phyloP scores from a whole-genome alignment of 2,113 vertebrate genomes.

The Pituophis catenifer region DNA sequence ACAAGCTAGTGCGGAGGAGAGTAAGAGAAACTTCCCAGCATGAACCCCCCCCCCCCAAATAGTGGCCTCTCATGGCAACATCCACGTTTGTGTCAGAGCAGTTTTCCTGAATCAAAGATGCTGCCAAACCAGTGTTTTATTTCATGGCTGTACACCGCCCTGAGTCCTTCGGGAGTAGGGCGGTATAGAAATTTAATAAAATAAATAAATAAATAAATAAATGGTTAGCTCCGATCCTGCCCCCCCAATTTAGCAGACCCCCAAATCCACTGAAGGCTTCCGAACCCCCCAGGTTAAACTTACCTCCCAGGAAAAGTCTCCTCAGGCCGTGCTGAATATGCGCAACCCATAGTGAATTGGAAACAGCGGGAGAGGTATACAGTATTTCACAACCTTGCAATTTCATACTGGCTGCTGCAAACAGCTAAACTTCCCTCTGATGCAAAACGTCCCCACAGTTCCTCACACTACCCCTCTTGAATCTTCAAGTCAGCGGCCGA shows the following conservation, averaged over 20 bases:
- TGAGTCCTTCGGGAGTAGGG: too few relatives aligned
- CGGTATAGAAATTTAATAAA: too few relatives aligned
- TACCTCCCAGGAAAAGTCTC: constrained; percentile 78
- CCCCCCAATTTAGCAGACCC: neutral
- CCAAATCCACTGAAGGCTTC: neutral
- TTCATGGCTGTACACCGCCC: too few relatives aligned
- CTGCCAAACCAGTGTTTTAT: neutral
- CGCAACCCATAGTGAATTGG: constrained; percentile 80
- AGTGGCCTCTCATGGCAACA: too few relatives aligned
- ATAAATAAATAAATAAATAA: too few relatives aligned
- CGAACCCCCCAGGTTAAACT: constrained; percentile 54
- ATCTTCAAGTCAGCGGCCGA: constrained; percentile 34
- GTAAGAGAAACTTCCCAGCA: neutral
- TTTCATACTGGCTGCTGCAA: neutral
- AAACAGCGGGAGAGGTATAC: neutral
- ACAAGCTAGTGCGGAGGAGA: neutral
- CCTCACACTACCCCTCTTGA: constrained; percentile 38
- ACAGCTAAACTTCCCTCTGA: constrained; percentile 35
- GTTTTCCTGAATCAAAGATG: neutral
- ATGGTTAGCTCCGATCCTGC: too few relatives aligned
- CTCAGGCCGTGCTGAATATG: constrained; percentile 80
- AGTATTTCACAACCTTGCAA: too few relatives aligned
- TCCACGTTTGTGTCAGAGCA: neutral
- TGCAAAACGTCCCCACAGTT: constrained; percentile 28
- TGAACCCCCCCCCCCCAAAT: neutral